phyloP scores from a whole-genome alignment of 2,113 vertebrate species.

The Saimiri boliviensis region DNA sequence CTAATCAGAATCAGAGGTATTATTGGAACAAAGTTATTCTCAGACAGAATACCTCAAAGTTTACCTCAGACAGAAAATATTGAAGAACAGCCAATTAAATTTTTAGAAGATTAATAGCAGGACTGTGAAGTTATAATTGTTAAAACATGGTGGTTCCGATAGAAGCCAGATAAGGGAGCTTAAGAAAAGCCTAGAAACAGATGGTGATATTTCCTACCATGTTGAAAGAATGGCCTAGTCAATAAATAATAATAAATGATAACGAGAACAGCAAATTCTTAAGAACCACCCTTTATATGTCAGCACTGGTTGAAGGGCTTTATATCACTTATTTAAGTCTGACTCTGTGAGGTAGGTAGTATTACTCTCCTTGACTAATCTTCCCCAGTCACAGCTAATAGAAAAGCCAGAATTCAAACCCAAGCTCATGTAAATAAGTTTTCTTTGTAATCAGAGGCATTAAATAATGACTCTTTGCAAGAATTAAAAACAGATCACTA shows the following conservation, averaged over 20 bases:
- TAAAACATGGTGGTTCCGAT: not conserved
- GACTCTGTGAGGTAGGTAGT: not conserved
- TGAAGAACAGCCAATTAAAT: not conserved
- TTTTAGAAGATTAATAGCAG: not conserved
- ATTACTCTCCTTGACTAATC: not conserved
- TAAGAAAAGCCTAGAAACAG: not conserved
- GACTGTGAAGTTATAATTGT: not conserved
- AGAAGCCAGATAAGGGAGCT: constrained; percentile 25
- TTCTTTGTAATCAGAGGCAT: not conserved
- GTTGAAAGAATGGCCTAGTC: not conserved
- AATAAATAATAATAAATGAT: not conserved
- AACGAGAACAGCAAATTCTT: not conserved
- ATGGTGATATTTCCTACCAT: not conserved
- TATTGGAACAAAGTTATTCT: constrained; percentile 39
- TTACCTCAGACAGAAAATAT: constrained; percentile 26
- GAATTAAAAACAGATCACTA: not conserved
- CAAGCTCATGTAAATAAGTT: not conserved
- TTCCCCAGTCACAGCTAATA: not conserved
- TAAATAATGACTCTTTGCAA: not conserved
- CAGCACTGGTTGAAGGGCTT: not conserved
- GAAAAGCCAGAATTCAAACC: not conserved
- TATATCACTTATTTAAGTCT: not conserved
- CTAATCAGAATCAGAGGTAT: not conserved
- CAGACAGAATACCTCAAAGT: too few relatives aligned
- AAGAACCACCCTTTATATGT: not conserved